Conservation (phyloP, 2,797 vertebrate genomes). For the Crypturellus tataupa region DNA sequence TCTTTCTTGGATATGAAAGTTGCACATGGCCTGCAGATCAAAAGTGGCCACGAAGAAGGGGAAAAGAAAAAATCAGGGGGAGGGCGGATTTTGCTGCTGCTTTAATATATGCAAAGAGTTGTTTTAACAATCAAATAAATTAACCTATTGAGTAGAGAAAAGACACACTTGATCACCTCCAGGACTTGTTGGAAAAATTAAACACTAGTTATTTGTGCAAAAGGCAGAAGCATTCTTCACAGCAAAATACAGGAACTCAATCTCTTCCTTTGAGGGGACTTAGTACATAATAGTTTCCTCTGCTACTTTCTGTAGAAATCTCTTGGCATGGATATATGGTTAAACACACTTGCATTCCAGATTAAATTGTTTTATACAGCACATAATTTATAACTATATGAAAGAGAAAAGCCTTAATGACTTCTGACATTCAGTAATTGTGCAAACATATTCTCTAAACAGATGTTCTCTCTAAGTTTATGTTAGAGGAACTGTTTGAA, state of each 20-base stretch:
- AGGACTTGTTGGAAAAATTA: background rate
- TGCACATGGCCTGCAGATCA: background rate
- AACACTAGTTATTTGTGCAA: background rate
- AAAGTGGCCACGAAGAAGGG: background rate
- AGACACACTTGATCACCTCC: background rate
- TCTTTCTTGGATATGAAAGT: background rate
- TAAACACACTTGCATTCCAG: background rate
- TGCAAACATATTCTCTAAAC: background rate
- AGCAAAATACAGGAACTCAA: background rate
- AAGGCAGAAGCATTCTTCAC: background rate
- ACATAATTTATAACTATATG: background rate
- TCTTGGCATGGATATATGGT: background rate
- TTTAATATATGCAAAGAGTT: background rate
- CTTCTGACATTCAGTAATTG: background rate
- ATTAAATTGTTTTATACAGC: background rate
- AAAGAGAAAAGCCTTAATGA: background rate
- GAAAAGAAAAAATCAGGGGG: background rate
- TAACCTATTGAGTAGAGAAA: background rate
- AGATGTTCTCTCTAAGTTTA: conserved; percentile 5
- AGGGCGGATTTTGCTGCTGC: background rate
- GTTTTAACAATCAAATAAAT: background rate
- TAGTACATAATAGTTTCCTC: background rate
- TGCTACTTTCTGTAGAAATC: background rate
- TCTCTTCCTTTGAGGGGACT: conserved; percentile 17
- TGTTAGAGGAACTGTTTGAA: conserved; percentile 16